Evolutionary conservation across 1,140 invertebrate species (phyloP), one percentile per base, ranked within the genome.

Genomic region (Drosophila varians): DNA sequence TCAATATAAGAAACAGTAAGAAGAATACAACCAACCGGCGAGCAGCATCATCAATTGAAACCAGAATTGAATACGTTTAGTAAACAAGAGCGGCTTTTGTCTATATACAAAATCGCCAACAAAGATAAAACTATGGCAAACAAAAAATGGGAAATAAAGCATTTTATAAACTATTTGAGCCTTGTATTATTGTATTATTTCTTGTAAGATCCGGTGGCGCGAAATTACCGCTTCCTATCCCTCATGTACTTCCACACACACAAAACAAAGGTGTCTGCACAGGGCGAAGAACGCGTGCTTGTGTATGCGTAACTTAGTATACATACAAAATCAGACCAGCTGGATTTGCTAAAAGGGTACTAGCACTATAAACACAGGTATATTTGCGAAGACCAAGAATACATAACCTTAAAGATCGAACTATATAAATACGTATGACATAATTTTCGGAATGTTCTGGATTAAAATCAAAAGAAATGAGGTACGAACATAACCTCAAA

Each of bases 221-320:
- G 72, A 55, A 65, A 86, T 84, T 84, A 66, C 80, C 79, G 79
- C 80, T 84, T 83, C 48, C 45, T 73, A 62, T 71, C 58, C 70
- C 49, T 73, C 52, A 12, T 5, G 2, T 7, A 12, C 12, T 16
- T 43, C 21, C 48, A 45, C 26, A 11, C 56, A 28, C 47, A 58
- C 54, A 53, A 54, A 26, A 53, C 14, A 38, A 4, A 25, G 36
- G 31, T 14, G n/a, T 51, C 26, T 12, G 28, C 28, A 52, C 5
- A 16, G 34, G 38, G 45, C 52, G 14, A 57, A 31, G 21, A 38
- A 36, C 7, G 40, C 11, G 11, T n/a, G 51, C 57, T 21, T 14
- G 43, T 71, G 28, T 80, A 48, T 77, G 45, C 57, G 72, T 53
- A 80, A 77, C 40, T 68, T 36, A 48, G 82, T 84, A 76, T 84